Conservation (phyloP, 2,888 invertebrate species). For the Tholera decimalis region DNA sequence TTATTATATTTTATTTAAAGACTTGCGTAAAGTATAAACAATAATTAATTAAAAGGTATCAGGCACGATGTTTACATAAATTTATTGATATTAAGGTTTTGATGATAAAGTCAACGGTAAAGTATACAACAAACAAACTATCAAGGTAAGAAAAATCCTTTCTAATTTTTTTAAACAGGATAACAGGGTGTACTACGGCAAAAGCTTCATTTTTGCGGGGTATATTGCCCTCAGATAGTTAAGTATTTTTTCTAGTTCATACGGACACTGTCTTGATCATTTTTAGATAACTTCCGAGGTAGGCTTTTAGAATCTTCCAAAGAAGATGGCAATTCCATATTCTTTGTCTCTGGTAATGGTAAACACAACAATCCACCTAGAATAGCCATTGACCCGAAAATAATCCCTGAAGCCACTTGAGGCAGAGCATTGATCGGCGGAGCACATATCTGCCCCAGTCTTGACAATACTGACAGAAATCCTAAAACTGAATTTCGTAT, state of each 20-base stretch:
- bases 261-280: slow-evolving; percentile 1
- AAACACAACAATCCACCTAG: slow-evolving; percentile 92
- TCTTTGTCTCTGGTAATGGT: slow-evolving; percentile 92
- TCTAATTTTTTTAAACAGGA: not conserved
- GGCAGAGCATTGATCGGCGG: slow-evolving; percentile 93
- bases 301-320: slow-evolving; percentile 75
- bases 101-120: not conserved
- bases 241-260: slow-evolving; percentile 5
- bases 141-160: not conserved
- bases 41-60: too few species aligned
- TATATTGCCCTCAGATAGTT: too few species aligned
- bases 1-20: not conserved
- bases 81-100: not conserved
- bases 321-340: slow-evolving; percentile 78
- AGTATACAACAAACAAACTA: not conserved
- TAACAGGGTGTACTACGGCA: too few species aligned
- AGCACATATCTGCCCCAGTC: slow-evolving; percentile 95
- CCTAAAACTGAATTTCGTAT: slow-evolving; percentile 96
- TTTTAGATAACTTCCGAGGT: slow-evolving; percentile 39
- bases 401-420: slow-evolving; percentile 73
- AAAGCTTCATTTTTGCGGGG: too few species aligned
- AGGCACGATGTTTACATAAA: not conserved
- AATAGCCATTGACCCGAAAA: slow-evolving; percentile 93
- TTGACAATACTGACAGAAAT: slow-evolving; percentile 94
- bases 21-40: too few species aligned